Base-by-base conservation (phyloP, 2,888 invertebrate genomes). In the Danaus chrysippus region DNA sequence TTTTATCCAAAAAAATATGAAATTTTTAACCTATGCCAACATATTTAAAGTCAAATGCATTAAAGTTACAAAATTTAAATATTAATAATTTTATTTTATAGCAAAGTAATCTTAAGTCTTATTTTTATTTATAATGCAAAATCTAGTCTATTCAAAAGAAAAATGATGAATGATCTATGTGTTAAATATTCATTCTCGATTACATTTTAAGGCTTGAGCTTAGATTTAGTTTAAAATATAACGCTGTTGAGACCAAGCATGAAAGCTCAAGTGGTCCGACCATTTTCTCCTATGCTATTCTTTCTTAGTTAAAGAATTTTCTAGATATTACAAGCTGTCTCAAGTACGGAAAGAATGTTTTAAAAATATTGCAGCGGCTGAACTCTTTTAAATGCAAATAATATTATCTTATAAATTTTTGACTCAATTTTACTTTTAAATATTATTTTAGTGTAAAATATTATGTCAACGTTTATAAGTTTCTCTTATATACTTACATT, bases 241-340 rank as follows among this genome's bases (percentile, higher is more conserved):
- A 68, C 73, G 72, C 73, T 73, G 70, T 71, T 71, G 72, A 70
- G 73, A 78, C 73, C 65, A 70, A 71, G 73, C 69, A 73, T 70
- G 71, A 73, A 78, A 76, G 71, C 76, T 77, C 73, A 72, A 81
- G 78, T 77, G 72, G 75, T 73, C 70, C 71, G 71, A 68, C 68
- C 74, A 75, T 73, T 77, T 78, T 73, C 74, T 77, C 77, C 62
- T 56, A 64, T 60, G 57, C 58, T 59, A 64, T 67, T 64, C 60
- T 67, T 60, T 64, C 49, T 34, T 73, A 65, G 68, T 61, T 65
- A 67, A 65, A 68, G 62, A 63, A 65, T 65, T 61, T 60, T 53
- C 62, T 62, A 56, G 74, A 73, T 71, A 73, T 71, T 73, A 70
- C 72, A 64, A 71, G 70, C 68, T 69, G 69, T 66, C 68, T 68